Base-by-base conservation (phyloP, 1,140 invertebrate genomes). In the Gryon sp. region DNA sequence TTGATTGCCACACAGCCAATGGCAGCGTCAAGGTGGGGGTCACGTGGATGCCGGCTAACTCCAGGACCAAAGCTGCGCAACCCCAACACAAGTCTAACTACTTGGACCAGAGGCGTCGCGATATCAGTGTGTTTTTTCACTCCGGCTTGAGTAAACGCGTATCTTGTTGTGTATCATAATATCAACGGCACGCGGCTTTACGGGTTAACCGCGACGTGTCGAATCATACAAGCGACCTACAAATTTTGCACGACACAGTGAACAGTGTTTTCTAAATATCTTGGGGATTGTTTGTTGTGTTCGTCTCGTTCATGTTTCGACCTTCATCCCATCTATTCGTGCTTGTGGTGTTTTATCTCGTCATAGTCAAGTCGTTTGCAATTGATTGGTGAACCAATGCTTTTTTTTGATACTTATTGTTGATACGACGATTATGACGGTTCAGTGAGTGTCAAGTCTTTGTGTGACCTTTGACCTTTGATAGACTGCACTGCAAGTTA, bases 161-260 rank as follows among this genome's bases (percentile, higher is more conserved):
- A 74, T 72, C 82, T 84, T 88, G 86, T 88, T 88, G 86, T 88
- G 86, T 88, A 88, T 88, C 85, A 88, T 88, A 88, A 88, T 88
- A 88, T 55, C 80, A 69, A 9, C 76, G 73, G 82, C 76, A 83
- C 80, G 82, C 83, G 82, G 80, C 69, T 83, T 83, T 81, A 81
- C 82, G 80, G 78, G 76, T 80, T 83, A 82, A 72, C 76, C 60
- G 26, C 59, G 68, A 59, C 55, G 52, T 55, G 76, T 66, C 68
- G 46, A 32, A 53, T 66, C 57, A 34, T 57, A 50, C 7, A 63
- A 32, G 24, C 69, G 60, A 74, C 70, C 72, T 68, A 66, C 62
- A 68, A 60, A 75, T 59, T 66, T 60, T 60, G n/a, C 41, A 57
- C 43, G 32, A 45, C 15, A 40, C 22, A 53, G 62, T 55, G 60